These are phyloP conservation scores for Lobophora halterata DNA, from an alignment of 2,888 invertebrate species.

Conservation along the genomic window DNA sequence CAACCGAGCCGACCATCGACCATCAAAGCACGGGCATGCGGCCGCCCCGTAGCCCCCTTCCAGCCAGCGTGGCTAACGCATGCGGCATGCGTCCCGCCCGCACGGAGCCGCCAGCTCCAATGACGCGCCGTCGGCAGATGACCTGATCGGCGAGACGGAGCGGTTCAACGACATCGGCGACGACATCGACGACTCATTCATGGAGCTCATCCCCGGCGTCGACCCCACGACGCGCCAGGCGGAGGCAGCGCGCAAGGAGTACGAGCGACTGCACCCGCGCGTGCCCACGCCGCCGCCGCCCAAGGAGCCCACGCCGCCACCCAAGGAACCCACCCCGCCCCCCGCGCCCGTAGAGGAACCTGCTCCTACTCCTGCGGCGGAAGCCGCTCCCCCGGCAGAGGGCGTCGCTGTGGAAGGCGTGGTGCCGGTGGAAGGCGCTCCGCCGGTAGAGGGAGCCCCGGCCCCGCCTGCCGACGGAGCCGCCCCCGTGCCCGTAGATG, in stretches of 20 bases:
- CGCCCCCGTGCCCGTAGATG: conserved; percentile 37
- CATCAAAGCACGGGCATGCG: conserved; percentile 62
- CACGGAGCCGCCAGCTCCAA: conserved; percentile 36
- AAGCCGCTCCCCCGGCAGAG: conserved; percentile 42
- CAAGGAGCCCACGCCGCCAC: conserved; percentile 34
- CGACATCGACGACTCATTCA: conserved; percentile 96
- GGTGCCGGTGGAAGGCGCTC: conserved; percentile 37
- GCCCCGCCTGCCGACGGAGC: conserved; percentile 9
- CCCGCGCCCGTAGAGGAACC: conserved; percentile 39
- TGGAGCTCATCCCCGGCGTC: conserved; percentile 86
- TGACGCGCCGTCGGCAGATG: conserved; percentile 83
- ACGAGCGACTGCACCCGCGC: conserved; percentile 45
- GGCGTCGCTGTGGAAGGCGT: conserved; percentile 53
- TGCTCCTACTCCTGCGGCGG: conserved; percentile 26
- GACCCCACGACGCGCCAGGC: conserved; percentile 65
- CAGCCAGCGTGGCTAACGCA: conserved; percentile 52
- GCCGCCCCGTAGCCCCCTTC: conserved; percentile 41
- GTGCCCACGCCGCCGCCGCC: conserved; percentile 35
- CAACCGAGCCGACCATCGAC: too few species aligned
- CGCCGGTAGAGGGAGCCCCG: conserved; percentile 27
- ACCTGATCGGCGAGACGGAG: conserved; percentile 93
- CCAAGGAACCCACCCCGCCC: conserved; percentile 34
- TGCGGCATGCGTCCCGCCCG: conserved; percentile 33
- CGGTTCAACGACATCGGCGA: conserved; percentile 95
- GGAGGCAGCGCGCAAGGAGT: conserved; percentile 52